Evolutionary conservation across 2,797 vertebrate genomes (phyloP).

Genomic region (Sitta carolinensis): DNA sequence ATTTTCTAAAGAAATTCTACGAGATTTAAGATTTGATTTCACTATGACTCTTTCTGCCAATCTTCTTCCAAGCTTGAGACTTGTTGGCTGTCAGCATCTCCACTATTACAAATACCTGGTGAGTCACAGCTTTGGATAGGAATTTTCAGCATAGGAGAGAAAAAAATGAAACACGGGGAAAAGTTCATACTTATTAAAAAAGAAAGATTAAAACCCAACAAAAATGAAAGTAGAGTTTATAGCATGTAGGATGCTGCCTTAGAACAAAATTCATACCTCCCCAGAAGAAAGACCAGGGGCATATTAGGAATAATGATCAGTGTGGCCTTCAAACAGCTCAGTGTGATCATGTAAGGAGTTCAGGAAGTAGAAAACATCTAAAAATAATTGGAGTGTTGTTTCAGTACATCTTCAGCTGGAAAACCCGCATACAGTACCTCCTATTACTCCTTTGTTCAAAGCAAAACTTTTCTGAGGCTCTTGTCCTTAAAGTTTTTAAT

Average conservation of each 20-base stretch:
- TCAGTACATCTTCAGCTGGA: neutral
- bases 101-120: neutral
- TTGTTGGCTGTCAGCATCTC: neutral
- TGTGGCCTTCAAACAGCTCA: neutral
- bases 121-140: neutral
- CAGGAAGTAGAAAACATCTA: neutral
- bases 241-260: neutral
- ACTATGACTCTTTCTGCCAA: neutral
- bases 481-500: neutral
- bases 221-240: neutral
- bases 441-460: neutral
- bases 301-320: neutral
- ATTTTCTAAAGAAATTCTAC: neutral
- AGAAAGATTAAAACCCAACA: fast-evolving
- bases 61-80: neutral
- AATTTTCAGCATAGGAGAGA: neutral
- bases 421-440: neutral
- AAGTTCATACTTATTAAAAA: neutral
- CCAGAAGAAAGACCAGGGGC: neutral
- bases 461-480: neutral
- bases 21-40: neutral
- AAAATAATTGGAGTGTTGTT: neutral
- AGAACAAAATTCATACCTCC: neutral
- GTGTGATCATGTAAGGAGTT: neutral
- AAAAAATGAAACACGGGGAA: neutral